phyloP scores from a whole-genome alignment of 2,113 vertebrate genomes.

The Ursus arctos region DNA sequence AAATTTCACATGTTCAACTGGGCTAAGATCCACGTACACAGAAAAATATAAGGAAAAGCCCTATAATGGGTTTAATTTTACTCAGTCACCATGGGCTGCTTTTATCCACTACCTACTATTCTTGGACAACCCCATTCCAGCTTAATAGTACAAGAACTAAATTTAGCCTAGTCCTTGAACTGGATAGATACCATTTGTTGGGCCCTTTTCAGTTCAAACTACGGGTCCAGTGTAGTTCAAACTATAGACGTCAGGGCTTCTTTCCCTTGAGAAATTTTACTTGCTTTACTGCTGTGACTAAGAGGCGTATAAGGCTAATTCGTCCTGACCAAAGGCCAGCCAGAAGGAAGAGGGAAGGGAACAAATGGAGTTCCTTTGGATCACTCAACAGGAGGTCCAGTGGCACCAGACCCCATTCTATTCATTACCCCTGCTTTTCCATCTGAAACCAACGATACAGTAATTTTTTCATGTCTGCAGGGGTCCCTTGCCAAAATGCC shows the following conservation, averaged over 20 bases:
- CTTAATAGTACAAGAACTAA: conserved; percentile 28
- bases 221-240: background rate
- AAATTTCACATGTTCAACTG: conserved; percentile 35
- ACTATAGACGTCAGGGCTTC: background rate
- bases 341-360: background rate
- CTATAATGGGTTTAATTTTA: background rate
- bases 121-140: background rate
- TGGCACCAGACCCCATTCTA: background rate
- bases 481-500: background rate
- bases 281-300: background rate
- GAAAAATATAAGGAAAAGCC: conserved; percentile 36
- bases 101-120: conserved; percentile 2
- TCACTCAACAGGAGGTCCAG: background rate
- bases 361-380: background rate
- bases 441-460: background rate
- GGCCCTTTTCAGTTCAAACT: conserved; percentile 30
- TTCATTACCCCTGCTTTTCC: background rate
- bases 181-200: conserved; percentile 6
- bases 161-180: conserved; percentile 12
- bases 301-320: background rate
- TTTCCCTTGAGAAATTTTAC: background rate
- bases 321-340: background rate
- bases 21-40: background rate
- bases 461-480: background rate
- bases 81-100: background rate